These are phyloP conservation scores for Silurus glanis DNA, from an alignment of 2,113 vertebrate species.

Conservation along the genomic window DNA sequence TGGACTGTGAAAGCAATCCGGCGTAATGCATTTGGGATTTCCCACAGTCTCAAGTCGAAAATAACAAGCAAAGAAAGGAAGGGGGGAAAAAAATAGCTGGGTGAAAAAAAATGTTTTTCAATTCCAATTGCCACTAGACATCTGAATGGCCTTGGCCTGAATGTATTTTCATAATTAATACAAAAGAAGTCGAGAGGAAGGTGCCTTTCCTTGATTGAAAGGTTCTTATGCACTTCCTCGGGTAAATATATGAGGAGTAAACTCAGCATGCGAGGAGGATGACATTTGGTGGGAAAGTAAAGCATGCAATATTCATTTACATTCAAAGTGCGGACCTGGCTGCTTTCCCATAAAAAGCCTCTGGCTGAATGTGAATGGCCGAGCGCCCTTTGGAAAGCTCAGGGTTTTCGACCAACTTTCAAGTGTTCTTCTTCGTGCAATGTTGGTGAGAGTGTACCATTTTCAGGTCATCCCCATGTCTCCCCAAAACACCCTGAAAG, in stretches of 20 bases:
- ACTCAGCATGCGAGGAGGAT: slow-evolving; percentile 67
- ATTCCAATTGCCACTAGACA: slow-evolving; percentile 71
- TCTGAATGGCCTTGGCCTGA: slow-evolving; percentile 75
- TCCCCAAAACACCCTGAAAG: neutral
- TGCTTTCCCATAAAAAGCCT: slow-evolving; percentile 53
- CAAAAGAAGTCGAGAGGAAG: slow-evolving; percentile 64
- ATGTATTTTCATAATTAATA: slow-evolving; percentile 80
- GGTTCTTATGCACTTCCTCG: slow-evolving; percentile 63
- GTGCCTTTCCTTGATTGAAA: slow-evolving; percentile 72
- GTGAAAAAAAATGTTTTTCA: slow-evolving; percentile 62
- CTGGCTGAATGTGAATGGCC: slow-evolving; percentile 58
- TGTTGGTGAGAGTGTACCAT: neutral
- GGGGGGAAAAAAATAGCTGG: neutral
- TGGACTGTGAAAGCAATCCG: slow-evolving; percentile 67
- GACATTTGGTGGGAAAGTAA: slow-evolving; percentile 69
- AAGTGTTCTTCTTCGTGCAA: neutral
- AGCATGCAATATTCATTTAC: slow-evolving; percentile 69
- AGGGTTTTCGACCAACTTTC: neutral
- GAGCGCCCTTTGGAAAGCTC: slow-evolving; percentile 50
- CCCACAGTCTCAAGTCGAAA: slow-evolving; percentile 67
- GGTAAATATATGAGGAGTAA: slow-evolving; percentile 71
- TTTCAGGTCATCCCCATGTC: neutral
- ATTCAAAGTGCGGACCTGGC: slow-evolving; percentile 63
- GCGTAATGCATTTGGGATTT: slow-evolving; percentile 69
- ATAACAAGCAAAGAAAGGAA: slow-evolving; percentile 63